phyloP scores from a whole-genome alignment of 2,113 vertebrate species.

The Lutjanus erythropterus region DNA sequence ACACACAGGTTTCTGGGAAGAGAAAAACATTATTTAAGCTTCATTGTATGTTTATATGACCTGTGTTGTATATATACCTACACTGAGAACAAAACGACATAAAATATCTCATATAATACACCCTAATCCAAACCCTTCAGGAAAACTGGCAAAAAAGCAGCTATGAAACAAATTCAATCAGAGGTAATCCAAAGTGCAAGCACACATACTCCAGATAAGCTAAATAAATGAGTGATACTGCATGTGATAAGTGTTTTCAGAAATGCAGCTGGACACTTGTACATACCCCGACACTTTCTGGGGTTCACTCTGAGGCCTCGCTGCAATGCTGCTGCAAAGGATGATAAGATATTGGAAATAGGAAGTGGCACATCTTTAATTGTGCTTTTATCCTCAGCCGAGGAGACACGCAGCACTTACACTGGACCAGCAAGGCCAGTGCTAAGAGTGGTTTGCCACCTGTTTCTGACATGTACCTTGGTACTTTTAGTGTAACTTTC shows the following conservation, averaged over 20 bases:
- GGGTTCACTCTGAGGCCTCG: conserved; percentile 43
- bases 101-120: neutral
- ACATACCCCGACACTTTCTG: conserved; percentile 24
- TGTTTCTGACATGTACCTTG: conserved; percentile 59
- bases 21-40: neutral
- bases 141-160: neutral
- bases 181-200: conserved; percentile 19
- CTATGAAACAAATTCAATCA: neutral
- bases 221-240: conserved; percentile 25
- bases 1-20: neutral
- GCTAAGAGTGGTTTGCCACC: conserved; percentile 52
- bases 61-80: neutral
- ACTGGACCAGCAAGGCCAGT: conserved; percentile 13
- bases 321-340: neutral
- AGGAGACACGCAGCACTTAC: conserved; percentile 55
- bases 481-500: conserved; percentile 73
- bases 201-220: conserved; percentile 3
- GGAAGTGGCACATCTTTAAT: conserved; percentile 57
- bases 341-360: conserved; percentile 28
- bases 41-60: neutral
- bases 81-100: neutral
- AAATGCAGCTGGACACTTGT: conserved; percentile 6
- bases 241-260: conserved; percentile 4
- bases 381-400: conserved; percentile 56
- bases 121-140: neutral